These are phyloP conservation scores for Alethe diademata DNA, from an alignment of 2,113 vertebrate species.

Conservation along the genomic window DNA sequence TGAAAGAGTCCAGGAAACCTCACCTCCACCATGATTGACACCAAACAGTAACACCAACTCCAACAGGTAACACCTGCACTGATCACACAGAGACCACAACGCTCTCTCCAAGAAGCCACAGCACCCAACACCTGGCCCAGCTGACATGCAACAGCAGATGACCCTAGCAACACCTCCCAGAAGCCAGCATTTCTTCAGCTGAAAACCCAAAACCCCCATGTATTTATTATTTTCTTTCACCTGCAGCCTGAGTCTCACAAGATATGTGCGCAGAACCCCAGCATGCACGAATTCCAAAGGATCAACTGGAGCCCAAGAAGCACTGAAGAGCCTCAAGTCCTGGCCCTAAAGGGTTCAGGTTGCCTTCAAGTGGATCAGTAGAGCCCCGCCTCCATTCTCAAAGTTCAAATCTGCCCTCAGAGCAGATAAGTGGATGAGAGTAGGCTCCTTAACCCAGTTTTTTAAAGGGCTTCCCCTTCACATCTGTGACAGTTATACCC, in stretches of 20 bases:
- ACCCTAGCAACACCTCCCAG: fast-evolving
- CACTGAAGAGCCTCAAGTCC: not conserved
- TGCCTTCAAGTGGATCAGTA: not conserved
- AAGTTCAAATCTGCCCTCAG: not conserved
- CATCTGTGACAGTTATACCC: fast-evolving
- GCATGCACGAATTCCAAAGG: not conserved
- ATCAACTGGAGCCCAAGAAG: not conserved
- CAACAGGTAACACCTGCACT: not conserved
- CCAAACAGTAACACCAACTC: fast-evolving
- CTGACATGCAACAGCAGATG: fast-evolving
- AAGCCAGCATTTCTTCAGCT: not conserved
- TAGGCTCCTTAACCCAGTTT: not conserved
- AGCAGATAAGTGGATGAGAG: not conserved
- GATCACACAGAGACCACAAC: not conserved
- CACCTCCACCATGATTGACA: not conserved
- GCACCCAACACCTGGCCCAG: not conserved
- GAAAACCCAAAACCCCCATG: fast-evolving
- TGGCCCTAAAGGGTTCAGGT: not conserved
- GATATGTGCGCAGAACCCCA: not conserved
- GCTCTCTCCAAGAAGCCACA: not conserved
- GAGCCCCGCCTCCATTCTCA: not conserved
- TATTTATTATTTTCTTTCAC: not conserved
- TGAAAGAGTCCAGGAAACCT: not conserved
- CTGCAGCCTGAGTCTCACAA: not conserved
- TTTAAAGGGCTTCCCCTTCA: not conserved